Base-by-base conservation (phyloP, 2,888 invertebrate species). In the Apamea anceps region DNA sequence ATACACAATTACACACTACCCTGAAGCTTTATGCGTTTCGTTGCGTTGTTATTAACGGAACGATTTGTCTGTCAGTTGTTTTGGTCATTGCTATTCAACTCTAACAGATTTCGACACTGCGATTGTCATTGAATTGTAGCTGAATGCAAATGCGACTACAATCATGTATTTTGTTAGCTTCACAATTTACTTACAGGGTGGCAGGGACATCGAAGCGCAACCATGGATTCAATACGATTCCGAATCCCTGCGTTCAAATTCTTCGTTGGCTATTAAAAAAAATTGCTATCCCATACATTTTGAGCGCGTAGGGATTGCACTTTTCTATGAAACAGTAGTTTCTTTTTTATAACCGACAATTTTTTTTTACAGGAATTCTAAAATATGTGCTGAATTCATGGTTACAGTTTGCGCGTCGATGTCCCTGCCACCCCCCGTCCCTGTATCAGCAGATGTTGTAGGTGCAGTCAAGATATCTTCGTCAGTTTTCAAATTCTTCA, bases 91-190 rank as follows among this genome's bases (percentile, higher is more conserved):
- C 13, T 72, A 48, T 18, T 18, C 7, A 32, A 25, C 13, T 0
- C 8, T 32, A 48, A 51, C 32, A 3, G 8, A n/a, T n/a, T 37
- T 18, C n/a, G n/a, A 45, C 42, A 54, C 54, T 60, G 79, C 80
- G 60, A 80, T n/a, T 78, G 68, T 42, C 1, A 66, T 66, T 48
- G 3, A 62, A 60, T 51, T 70, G 3, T 70, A 28, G 13, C 37
- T 45, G 7, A 57, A 71, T 62, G 80, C 80, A 51, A 79, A 45
- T 80, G 79, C 81, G 62, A 79, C 21, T n/a, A 8, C 15, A 45
- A 75, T 18, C 42, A 54, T 54, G 28, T 51, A 28, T 42, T 65
- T 32, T 42, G 0, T 42, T 54, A 60, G 21, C 25, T 75, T 75
- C 2, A 57, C 12, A 28, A 48, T 13, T 28, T 12, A 8, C 21